These are phyloP conservation scores for Osedax frankpressi DNA, from an alignment of 2,888 invertebrate species.

Conservation along the genomic window DNA sequence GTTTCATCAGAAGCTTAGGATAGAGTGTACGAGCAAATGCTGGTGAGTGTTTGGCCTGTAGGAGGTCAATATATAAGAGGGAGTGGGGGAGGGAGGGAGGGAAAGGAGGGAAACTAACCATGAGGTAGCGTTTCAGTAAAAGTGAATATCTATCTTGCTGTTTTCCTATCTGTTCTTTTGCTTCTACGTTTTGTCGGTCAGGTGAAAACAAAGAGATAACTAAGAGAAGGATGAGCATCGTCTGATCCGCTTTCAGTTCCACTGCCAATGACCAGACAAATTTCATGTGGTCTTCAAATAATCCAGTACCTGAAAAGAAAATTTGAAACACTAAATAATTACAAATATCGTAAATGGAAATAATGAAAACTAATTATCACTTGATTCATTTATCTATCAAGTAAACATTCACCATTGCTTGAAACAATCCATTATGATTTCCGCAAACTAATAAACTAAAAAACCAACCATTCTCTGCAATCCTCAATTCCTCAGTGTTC, in stretches of 20 bases:
- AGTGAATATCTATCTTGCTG: slow-evolving; percentile 45
- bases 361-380: too few species aligned
- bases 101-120: slow-evolving; percentile 24
- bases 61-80: not conserved
- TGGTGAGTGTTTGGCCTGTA: slow-evolving; percentile 14
- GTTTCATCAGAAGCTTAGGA: slow-evolving; percentile 65
- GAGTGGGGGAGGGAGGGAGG: not conserved
- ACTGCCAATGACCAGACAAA: slow-evolving; percentile 57
- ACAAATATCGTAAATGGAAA: too few species aligned
- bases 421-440: too few species aligned
- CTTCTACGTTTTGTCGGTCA: slow-evolving; percentile 58
- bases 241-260: slow-evolving; percentile 70
- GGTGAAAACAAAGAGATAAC: slow-evolving; percentile 84
- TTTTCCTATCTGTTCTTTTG: slow-evolving; percentile 39
- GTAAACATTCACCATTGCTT: too few species aligned
- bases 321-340: too few species aligned
- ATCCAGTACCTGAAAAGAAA: slow-evolving; percentile 25
- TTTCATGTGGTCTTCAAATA: slow-evolving; percentile 46
- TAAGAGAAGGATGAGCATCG: slow-evolving; percentile 77
- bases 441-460: too few species aligned
- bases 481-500: slow-evolving; percentile 74
- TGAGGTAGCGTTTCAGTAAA: slow-evolving; percentile 39
- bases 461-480: slow-evolving; percentile 46
- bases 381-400: too few species aligned
- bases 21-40: slow-evolving; percentile 36